Conservation (phyloP, 2,113 vertebrate species). For the Odobenus rosmarus region DNA sequence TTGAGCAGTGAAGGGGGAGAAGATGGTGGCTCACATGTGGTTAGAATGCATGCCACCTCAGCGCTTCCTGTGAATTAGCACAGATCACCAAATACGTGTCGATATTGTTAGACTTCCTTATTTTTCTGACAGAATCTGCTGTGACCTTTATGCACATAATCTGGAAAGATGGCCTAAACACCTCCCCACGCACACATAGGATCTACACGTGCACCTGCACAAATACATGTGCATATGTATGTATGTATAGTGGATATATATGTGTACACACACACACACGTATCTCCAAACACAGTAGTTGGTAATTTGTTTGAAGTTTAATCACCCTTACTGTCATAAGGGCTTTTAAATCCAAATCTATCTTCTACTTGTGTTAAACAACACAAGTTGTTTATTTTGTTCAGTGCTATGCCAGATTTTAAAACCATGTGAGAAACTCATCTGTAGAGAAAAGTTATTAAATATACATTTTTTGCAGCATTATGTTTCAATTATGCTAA, state of each 20-base stretch:
- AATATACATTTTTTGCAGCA: not conserved
- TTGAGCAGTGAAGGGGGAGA: not conserved
- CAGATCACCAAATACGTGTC: not conserved
- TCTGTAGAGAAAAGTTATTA: not conserved
- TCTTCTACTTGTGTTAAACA: not conserved
- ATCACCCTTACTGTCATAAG: not conserved
- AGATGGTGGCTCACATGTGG: not conserved
- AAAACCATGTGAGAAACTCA: not conserved
- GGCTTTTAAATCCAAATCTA: not conserved
- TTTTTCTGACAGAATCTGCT: not conserved
- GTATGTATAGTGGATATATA: not conserved
- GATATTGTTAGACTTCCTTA: not conserved
- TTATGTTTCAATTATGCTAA: conserved; percentile 6
- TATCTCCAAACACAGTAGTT: not conserved
- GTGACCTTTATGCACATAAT: not conserved
- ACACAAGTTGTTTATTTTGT: not conserved
- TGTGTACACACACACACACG: not conserved
- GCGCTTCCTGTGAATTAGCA: not conserved
- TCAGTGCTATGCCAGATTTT: not conserved
- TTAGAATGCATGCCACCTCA: not conserved
- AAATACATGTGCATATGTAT: not conserved
- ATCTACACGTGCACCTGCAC: not conserved
- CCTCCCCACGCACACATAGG: not conserved
- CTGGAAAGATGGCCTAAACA: not conserved
- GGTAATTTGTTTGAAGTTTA: not conserved